Percentiles rank a stretch among this genome's conserved stretches.
Evolutionary conservation across 2,888 invertebrate genomes (phyloP).

Genomic region (Eupithecia subumbrata): DNA sequence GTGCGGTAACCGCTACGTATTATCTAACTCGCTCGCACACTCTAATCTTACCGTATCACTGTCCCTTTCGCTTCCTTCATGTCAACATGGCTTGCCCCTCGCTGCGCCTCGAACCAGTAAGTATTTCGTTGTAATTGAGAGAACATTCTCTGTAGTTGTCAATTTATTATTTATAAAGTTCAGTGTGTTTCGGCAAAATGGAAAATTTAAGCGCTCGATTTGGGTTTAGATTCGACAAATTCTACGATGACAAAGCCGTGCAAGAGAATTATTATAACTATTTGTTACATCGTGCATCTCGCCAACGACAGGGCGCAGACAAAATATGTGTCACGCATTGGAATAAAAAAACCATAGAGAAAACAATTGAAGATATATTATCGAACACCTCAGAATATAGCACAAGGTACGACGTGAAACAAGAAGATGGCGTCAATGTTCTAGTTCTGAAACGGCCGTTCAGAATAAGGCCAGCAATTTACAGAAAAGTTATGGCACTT

Average conservation of each 20-base stretch:
- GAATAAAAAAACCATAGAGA: background rate
- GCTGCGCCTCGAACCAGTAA: background rate
- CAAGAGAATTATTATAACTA: background rate
- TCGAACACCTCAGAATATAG: background rate
- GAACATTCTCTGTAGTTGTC: background rate
- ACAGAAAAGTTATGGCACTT: constrained; percentile 6
- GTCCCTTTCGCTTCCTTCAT: constrained; percentile 8
- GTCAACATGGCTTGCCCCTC: background rate
- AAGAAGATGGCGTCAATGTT: constrained; percentile 15
- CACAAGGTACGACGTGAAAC: constrained; percentile 4
- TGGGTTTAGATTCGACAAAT: constrained; percentile 10
- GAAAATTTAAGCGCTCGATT: background rate
- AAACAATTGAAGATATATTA: constrained; percentile 11
- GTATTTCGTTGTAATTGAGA: background rate
- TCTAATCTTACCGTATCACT: background rate
- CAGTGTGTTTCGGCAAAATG: constrained; percentile 3
- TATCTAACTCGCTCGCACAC: constrained; percentile 16
- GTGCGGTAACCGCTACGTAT: background rate
- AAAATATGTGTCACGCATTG: background rate
- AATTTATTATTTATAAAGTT: background rate
- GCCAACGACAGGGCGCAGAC: background rate
- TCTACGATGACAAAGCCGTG: background rate
- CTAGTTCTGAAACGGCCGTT: background rate
- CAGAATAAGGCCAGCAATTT: background rate
- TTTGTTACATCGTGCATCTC: background rate